These are phyloP conservation scores for Orthosia cruda DNA, from an alignment of 2,888 invertebrate genomes.

Conservation along the genomic window DNA sequence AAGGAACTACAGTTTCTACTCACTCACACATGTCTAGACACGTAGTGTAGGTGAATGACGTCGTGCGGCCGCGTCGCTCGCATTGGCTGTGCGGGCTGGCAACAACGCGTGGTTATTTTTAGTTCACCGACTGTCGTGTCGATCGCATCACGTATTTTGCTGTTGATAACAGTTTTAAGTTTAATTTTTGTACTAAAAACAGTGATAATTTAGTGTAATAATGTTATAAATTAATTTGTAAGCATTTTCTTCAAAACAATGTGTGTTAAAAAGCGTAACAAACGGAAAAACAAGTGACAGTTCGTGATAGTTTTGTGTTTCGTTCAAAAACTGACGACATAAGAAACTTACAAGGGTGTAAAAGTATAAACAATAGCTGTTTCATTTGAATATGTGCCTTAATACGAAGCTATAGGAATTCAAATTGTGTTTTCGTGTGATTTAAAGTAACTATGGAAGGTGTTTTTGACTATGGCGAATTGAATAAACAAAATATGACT, in stretches of 20 bases:
- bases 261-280: background rate
- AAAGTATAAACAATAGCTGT: background rate
- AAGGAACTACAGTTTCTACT: background rate
- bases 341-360: constrained; percentile 4
- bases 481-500: constrained; percentile 17
- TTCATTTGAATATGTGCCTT: constrained; percentile 10
- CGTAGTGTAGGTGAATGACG: constrained; percentile 22
- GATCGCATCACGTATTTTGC: constrained; percentile 61
- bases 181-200: background rate
- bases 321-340: constrained; percentile 6
- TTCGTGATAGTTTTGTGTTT: constrained; percentile 1
- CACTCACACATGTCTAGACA: constrained; percentile 8
- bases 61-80: constrained; percentile 63
- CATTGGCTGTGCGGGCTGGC: constrained; percentile 52
- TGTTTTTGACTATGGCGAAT: constrained; percentile 2
- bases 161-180: constrained; percentile 8
- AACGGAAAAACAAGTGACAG: constrained; percentile 3
- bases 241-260: background rate
- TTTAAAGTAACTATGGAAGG: background rate
- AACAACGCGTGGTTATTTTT: constrained; percentile 61
- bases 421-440: background rate
- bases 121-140: constrained; percentile 63
- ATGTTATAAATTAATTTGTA: background rate
- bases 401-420: background rate
- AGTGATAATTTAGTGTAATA: background rate